These are phyloP conservation scores for Zelostemma sp. DNA, from an alignment of 1,140 invertebrate genomes.

Conservation along the genomic window DNA sequence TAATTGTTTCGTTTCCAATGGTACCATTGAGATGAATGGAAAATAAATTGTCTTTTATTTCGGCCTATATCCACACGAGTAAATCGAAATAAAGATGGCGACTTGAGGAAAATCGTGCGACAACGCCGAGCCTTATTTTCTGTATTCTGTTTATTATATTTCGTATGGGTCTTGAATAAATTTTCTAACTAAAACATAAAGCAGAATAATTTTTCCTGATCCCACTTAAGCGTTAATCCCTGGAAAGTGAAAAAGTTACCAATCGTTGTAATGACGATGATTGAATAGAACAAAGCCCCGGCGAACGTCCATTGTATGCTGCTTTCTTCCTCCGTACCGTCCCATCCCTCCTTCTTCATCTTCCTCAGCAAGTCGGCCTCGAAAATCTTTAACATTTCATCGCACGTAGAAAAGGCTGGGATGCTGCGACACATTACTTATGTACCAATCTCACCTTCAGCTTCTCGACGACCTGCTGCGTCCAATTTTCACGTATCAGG, in stretches of 20 bases:
- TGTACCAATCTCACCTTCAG: conserved; percentile 69
- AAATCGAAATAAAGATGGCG: no score
- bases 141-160: no score
- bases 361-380: conserved; percentile 84
- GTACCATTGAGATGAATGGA: no score
- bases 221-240: no score
- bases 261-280: conserved; percentile 97
- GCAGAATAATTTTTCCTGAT: no score
- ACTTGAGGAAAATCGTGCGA: no score
- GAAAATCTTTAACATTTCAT: conserved; percentile 74
- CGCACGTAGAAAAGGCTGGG: conserved; percentile 22
- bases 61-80: no score
- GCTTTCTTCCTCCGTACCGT: conserved; percentile 84
- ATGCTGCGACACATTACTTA: conserved; percentile 31
- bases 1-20: no score
- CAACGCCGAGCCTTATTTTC: no score
- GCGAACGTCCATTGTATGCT: conserved; percentile 90
- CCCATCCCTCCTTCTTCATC: conserved; percentile 92
- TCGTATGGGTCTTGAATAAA: no score
- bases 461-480: conserved; percentile 72
- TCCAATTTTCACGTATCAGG: conserved; percentile 82
- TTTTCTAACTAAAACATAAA: no score
- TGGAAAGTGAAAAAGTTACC: conserved; percentile 72
- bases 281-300: conserved; percentile 95
- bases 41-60: no score